These are phyloP conservation scores for Cebuella pygmaea DNA, from an alignment of 2,797 vertebrate species.

Conservation along the genomic window DNA sequence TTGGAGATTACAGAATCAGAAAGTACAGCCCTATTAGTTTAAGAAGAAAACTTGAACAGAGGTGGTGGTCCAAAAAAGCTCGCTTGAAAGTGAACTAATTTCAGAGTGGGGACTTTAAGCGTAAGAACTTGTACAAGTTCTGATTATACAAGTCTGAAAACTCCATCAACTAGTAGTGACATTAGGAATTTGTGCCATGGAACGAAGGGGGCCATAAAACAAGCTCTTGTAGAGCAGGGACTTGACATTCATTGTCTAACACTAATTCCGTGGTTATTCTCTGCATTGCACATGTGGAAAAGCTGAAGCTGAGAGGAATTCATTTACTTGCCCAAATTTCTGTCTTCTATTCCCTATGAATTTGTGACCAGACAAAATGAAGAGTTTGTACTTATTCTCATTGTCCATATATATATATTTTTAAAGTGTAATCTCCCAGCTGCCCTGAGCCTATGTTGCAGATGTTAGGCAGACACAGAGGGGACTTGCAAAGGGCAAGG, in stretches of 20 bases:
- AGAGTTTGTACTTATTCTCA: conserved; percentile 4
- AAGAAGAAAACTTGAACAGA: not conserved
- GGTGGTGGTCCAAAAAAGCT: not conserved
- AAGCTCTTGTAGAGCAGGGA: not conserved
- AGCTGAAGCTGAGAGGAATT: not conserved
- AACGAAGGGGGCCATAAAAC: not conserved
- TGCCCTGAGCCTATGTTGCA: not conserved
- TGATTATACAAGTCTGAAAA: not conserved
- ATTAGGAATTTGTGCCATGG: not conserved
- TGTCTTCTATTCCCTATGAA: not conserved
- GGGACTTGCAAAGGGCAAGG: not conserved
- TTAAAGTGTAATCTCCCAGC: not conserved
- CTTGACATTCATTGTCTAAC: not conserved
- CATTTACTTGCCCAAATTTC: not conserved
- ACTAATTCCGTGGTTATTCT: not conserved
- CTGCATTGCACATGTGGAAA: not conserved
- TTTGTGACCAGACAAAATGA: not conserved
- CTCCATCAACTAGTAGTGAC: not conserved
- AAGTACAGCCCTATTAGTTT: not conserved
- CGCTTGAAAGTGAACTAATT: not conserved
- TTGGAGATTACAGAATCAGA: not conserved
- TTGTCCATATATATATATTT: not conserved
- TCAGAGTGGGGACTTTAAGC: not conserved
- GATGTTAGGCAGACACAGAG: not conserved
- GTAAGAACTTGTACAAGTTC: not conserved